A percentile compares a stretch with the other conserved stretches of the same genome.
phyloP scores from a whole-genome alignment of 2,888 invertebrate genomes.

The Lydus trimaculatus region DNA sequence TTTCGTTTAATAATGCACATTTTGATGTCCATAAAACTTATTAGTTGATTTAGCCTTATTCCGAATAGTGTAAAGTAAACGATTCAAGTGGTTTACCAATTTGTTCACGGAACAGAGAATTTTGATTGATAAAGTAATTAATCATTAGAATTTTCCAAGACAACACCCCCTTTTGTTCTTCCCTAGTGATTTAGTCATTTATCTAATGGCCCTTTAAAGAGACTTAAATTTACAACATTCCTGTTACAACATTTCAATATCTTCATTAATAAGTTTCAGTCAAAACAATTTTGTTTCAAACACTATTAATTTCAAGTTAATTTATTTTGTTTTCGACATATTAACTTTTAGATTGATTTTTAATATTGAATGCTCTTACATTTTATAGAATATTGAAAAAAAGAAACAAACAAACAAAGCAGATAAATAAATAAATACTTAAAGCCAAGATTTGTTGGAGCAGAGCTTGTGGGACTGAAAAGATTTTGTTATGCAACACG shows the following conservation, averaged over 20 bases:
- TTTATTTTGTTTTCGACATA: conserved; percentile 30
- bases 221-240: conserved; percentile 33
- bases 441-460: background rate
- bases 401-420: background rate
- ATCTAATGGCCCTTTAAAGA: conserved; percentile 34
- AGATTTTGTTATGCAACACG: conserved; percentile 4
- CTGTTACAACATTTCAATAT: conserved; percentile 32
- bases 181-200: conserved; percentile 34
- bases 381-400: background rate
- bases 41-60: background rate
- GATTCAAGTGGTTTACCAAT: conserved; percentile 32
- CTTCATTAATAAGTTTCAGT: conserved; percentile 32
- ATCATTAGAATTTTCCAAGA: conserved; percentile 44
- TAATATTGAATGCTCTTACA: background rate
- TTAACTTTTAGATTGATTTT: conserved; percentile 18
- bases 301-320: conserved; percentile 31
- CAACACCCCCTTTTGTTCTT: conserved; percentile 25
- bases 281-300: conserved; percentile 33
- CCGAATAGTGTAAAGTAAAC: conserved; percentile 18
- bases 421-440: background rate
- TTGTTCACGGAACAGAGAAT: conserved; percentile 32
- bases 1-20: conserved; percentile 10
- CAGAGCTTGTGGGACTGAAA: background rate
- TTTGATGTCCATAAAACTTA: background rate
- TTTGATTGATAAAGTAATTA: conserved; percentile 48